Conservation (phyloP, 2,888 invertebrate genomes). For the Netelia melanura region DNA sequence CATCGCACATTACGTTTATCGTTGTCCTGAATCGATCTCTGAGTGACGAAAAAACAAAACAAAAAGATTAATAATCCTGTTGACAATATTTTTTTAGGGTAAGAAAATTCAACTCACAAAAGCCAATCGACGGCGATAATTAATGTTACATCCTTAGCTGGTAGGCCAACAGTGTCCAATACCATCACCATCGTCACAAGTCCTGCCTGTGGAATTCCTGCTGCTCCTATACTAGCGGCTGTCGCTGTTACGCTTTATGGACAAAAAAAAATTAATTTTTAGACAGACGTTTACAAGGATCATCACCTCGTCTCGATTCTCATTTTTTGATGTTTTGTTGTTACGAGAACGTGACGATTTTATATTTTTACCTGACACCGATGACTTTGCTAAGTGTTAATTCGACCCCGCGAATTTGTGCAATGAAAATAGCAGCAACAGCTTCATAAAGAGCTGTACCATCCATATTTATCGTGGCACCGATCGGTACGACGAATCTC, state of each 20-base stretch:
- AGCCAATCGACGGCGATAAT: constrained; percentile 97
- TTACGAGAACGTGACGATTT: background rate
- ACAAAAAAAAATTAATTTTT: constrained; percentile 3
- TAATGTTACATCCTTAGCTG: constrained; percentile 94
- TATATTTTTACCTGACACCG: constrained; percentile 92
- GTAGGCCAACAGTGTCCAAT: constrained; percentile 94
- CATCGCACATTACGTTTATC: constrained; percentile 98
- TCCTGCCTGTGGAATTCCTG: constrained; percentile 98
- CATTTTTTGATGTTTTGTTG: background rate
- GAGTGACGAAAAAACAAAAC: constrained; percentile 75
- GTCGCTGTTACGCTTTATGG: constrained; percentile 95
- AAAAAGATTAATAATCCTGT: constrained; percentile 52
- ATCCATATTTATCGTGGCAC: constrained; percentile 99
- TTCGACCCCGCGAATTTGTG: constrained; percentile 93
- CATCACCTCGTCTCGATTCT: background rate
- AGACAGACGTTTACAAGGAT: background rate
- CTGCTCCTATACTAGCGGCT: constrained; percentile 98
- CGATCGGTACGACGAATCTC: constrained; percentile 98
- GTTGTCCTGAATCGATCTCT: constrained; percentile 95
- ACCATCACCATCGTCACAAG: constrained; percentile 99
- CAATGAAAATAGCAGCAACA: constrained; percentile 98
- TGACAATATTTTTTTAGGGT: background rate
- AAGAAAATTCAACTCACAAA: constrained; percentile 88
- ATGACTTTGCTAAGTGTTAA: constrained; percentile 95
- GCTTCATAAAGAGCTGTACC: constrained; percentile 98